Evolutionary conservation across 1,140 invertebrate species (phyloP).

Genomic region (Diuraphis noxia): DNA sequence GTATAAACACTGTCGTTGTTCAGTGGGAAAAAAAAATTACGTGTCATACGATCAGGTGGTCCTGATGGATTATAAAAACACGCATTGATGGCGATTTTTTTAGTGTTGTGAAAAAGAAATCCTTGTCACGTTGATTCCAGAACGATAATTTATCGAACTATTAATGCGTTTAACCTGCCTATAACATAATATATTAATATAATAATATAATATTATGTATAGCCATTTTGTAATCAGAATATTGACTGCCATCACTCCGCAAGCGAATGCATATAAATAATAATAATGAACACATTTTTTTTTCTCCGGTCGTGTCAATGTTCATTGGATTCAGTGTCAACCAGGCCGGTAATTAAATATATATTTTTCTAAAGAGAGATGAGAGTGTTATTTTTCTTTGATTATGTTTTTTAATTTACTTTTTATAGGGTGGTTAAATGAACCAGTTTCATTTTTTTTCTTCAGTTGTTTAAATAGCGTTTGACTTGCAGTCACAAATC

Average conservation of each 20-base stretch:
- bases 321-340: not conserved
- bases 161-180: not conserved
- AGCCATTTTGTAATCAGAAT: not conserved
- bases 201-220: not conserved
- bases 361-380: not conserved
- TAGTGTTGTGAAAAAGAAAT: constrained; percentile 26
- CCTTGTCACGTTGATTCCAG: constrained; percentile 3
- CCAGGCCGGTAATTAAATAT: not conserved
- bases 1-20: not conserved
- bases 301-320: not conserved
- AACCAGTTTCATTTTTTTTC: not conserved
- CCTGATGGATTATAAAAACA: constrained; percentile 1
- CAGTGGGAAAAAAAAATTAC: constrained; percentile 12
- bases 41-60: constrained; percentile 21
- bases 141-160: constrained; percentile 18
- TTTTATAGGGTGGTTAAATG: not conserved
- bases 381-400: not conserved
- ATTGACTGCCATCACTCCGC: not conserved
- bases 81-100: not conserved
- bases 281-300: not conserved
- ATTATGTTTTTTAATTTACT: not conserved
- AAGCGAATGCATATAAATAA: not conserved
- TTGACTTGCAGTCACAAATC: not conserved
- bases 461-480: not conserved
- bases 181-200: not conserved